phyloP scores from a whole-genome alignment of 2,113 vertebrate genomes.

The Numida meleagris region DNA sequence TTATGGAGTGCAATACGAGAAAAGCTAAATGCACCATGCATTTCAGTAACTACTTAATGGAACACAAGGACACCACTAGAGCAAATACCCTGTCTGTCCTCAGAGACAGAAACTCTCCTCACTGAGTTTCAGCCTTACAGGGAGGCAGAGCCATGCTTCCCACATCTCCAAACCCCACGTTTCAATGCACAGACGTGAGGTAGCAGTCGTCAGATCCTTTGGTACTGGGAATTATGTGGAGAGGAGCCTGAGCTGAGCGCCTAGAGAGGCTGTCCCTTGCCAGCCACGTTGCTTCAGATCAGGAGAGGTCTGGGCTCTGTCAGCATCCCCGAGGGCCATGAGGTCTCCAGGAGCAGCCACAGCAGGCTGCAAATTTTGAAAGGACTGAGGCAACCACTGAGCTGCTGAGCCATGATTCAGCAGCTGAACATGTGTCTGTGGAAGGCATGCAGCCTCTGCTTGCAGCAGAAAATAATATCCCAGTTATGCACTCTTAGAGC shows the following conservation, averaged over 20 bases:
- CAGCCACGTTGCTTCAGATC: rapidly evolving
- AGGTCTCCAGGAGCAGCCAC: not conserved
- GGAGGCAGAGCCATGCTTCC: not conserved
- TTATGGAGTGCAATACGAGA: conserved; percentile 33
- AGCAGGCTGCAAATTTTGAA: not conserved
- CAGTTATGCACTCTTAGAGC: not conserved
- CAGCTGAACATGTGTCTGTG: not conserved
- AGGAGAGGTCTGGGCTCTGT: not conserved
- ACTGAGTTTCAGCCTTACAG: not conserved
- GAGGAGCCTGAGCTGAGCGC: not conserved
- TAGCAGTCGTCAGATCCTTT: rapidly evolving
- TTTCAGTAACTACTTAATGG: conserved; percentile 45
- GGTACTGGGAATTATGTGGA: not conserved
- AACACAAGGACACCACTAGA: not conserved
- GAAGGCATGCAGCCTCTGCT: conserved; percentile 2
- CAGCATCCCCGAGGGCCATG: not conserved
- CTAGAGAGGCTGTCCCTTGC: not conserved
- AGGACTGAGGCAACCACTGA: not conserved
- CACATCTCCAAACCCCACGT: not conserved
- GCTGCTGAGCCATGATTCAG: not conserved
- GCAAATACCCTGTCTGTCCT: not conserved
- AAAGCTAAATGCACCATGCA: conserved; percentile 30
- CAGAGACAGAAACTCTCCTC: not conserved
- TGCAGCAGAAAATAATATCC: conserved; percentile 27
- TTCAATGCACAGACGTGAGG: rapidly evolving